These are phyloP conservation scores for Ennomos fuscantarius DNA, from an alignment of 2,888 invertebrate species.

Conservation along the genomic window DNA sequence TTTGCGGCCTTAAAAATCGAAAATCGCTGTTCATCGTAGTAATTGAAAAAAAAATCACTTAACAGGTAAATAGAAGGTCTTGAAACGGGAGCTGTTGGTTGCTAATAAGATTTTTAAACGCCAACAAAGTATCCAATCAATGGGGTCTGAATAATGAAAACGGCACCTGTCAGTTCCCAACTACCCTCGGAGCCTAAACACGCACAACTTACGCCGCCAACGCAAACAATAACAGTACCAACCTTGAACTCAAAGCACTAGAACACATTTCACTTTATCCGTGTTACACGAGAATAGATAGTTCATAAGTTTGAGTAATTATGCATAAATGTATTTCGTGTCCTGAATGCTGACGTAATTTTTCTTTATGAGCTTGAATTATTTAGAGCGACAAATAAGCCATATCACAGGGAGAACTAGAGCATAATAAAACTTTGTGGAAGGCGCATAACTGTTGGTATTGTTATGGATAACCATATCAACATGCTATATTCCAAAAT, in stretches of 20 bases:
- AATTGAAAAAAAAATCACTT: conserved; percentile 84
- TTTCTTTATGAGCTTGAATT: conserved; percentile 52
- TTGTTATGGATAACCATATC: neutral
- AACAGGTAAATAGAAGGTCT: conserved; percentile 75
- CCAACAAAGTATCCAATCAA: conserved; percentile 85
- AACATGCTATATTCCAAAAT: too few species aligned
- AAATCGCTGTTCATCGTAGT: conserved; percentile 76
- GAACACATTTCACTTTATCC: conserved; percentile 48
- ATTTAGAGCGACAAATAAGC: conserved; percentile 4
- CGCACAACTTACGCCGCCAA: conserved; percentile 66
- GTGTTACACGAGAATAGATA: conserved; percentile 52
- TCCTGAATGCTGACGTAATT: conserved; percentile 54
- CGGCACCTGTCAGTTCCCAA: conserved; percentile 81
- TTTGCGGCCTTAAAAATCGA: conserved; percentile 57
- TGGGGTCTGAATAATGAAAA: conserved; percentile 84
- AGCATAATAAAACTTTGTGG: conserved; percentile 12
- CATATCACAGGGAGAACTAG: conserved; percentile 5
- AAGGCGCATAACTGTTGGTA: conserved; percentile 8
- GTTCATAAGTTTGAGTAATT: conserved; percentile 78
- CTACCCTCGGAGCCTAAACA: conserved; percentile 73
- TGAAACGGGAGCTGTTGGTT: conserved; percentile 57
- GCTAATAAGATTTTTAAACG: conserved; percentile 85
- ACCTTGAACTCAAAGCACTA: conserved; percentile 51
- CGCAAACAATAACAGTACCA: conserved; percentile 51
- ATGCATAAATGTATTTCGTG: conserved; percentile 73